Base-by-base conservation (phyloP, 2,797 vertebrate genomes). In the Poeciliopsis infans region DNA sequence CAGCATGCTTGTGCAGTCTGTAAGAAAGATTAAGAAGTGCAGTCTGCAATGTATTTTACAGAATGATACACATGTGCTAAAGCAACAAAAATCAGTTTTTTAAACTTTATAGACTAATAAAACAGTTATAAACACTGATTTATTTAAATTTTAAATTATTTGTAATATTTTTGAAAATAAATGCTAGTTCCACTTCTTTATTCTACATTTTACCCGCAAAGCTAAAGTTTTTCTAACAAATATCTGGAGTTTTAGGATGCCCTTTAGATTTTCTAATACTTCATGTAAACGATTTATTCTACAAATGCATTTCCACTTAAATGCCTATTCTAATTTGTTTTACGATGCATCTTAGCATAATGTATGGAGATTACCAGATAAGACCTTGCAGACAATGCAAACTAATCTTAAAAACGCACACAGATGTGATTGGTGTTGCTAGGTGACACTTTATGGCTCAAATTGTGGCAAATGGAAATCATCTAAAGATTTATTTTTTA, bases 381-480 rank as follows among this genome's bases (percentile, higher is more conserved):
- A 20, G 25, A 43, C 43, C 55, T 49, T 75, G 33, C 59, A 75
- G 81, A 87, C 74, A 75, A 88, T 61, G 61, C 74, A 78, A 76
- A 18, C 71, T 53, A 83, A 72, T 51, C 36, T 59, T n/a, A 49
- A 51, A 51, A 79, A 18, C 39, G 64, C 64, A 59, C 72, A 68
- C n/a, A 66, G 79, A 77, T 83, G 43, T 53, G 66, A 75, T 74
- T 80, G 59, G 61, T 83, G 84, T 89, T 87, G 82, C 86, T 86
- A 82, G 76, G 86, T 46, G 53, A 87, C 85, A 4, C 79, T 66
- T n/a, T 78, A 75, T 77, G 57, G 75, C 76, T 77, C 45, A 79
- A 84, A 82, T 70, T 31, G 64, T 82, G 72, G 76, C 68, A 7
- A 6, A 61, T 33, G 47, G 59, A 72, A 70, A 70, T 43, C n/a